Evolutionary conservation across 1,140 invertebrate species (phyloP).

Genomic region (Microplitis demolitor): DNA sequence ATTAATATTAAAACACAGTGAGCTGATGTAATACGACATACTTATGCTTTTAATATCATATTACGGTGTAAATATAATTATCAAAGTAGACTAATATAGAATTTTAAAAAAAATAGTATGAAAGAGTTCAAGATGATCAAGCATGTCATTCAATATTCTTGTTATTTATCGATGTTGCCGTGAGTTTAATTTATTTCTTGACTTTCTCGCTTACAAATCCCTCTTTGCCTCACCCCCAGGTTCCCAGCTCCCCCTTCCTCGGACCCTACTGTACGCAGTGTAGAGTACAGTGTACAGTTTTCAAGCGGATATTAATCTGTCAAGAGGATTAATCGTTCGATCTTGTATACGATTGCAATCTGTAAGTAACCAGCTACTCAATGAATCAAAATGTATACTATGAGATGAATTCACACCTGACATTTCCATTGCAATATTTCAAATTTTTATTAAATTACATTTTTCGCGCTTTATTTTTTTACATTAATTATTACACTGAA

Average conservation of each 20-base stretch:
- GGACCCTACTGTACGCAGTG: neutral
- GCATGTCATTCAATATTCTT: neutral
- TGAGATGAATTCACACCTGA: no score
- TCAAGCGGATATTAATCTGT: conserved; percentile 9
- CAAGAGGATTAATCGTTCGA: conserved; percentile 9
- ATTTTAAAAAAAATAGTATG: neutral
- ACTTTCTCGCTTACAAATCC: neutral
- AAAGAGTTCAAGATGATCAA: neutral
- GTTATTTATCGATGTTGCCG: neutral
- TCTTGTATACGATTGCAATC: neutral
- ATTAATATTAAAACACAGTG: no score
- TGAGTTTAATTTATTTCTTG: neutral
- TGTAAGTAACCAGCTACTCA: neutral
- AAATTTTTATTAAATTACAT: no score
- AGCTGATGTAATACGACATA: no score
- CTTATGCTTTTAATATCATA: no score
- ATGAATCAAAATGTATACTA: neutral
- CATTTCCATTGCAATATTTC: no score
- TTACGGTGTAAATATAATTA: no score
- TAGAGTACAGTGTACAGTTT: neutral
- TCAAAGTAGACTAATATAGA: no score
- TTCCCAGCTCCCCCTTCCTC: neutral
- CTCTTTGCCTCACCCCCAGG: neutral
- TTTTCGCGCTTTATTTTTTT: no score
- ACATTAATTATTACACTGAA: no score